Evolutionary conservation across 2,797 vertebrate genomes (phyloP), one percentile per base, ranked within the genome.

Genomic region (Microctenopoma lineatum): DNA sequence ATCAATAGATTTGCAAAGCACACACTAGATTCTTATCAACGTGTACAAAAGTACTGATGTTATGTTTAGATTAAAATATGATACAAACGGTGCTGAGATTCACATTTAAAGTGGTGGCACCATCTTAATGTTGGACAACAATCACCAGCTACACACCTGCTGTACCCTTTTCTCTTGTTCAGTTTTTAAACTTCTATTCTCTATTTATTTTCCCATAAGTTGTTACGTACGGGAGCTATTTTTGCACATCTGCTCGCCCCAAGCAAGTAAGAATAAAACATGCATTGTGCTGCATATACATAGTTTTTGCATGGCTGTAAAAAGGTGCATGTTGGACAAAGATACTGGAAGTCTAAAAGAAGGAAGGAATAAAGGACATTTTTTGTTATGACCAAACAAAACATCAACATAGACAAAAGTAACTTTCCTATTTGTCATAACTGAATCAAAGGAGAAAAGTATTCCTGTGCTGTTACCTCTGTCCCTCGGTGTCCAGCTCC

Each of bases 401-500:
- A 8, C 0, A 14, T 0, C 8, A 54, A 54, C 5, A 38, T 14
- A 34, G 9, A 21, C 32, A 11, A 51, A 18, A 15, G n/a, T 39
- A 7, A 16, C 2, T 2, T 16, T 41, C 6, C 11, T 32, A 7
- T 11, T 50, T 5, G 13, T 25, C 16, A 38, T 11, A 10, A 16
- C 3, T 15, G 14, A n/a, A 46, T 13, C 8, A 45, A 8, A 16
- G 18, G 25, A n/a, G 0, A 25, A 34, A 54, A 25, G n/a, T 11
- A 46, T 18, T 45, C 18, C n/a, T 54, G 16, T 1, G 10, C 27
- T 41, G 59, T 47, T 16, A 87, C 87, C 96, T 96, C 70, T 99
- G 96, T 65, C 97, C 98, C 90, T 99, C 97, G 0, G 96, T 92
- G 81, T 99, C 97, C 87, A 99, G 93, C 88, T 99, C 97, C 90